phyloP scores from a whole-genome alignment of 2,888 invertebrate genomes.

The Alviniconcha strummeri region DNA sequence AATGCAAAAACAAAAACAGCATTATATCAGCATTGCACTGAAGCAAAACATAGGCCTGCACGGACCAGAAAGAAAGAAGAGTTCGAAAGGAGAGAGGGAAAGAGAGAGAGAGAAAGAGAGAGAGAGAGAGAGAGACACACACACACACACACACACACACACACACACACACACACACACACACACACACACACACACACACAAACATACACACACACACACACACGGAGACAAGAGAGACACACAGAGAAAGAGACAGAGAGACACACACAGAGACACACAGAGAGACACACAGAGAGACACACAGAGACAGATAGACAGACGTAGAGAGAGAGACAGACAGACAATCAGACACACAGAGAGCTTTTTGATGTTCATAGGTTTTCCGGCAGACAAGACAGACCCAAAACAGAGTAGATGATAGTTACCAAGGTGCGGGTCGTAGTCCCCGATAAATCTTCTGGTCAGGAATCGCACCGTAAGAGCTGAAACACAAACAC shows the following conservation, averaged over 20 bases:
- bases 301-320: neutral
- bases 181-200: slow-evolving; percentile 2
- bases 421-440: slow-evolving; percentile 61
- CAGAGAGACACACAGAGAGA: slow-evolving; percentile 4
- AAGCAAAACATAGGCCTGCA: too few species aligned
- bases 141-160: too few species aligned
- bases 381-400: too few species aligned
- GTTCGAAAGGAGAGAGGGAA: too few species aligned
- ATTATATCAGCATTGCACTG: too few species aligned
- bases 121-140: neutral
- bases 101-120: too few species aligned
- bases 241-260: neutral
- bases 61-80: too few species aligned
- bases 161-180: neutral
- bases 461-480: slow-evolving; percentile 65
- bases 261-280: neutral
- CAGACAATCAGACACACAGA: slow-evolving; percentile 1
- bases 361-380: neutral
- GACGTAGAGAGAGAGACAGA: neutral
- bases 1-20: too few species aligned
- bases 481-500: slow-evolving; percentile 52
- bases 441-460: slow-evolving; percentile 68
- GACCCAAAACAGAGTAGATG: too few species aligned
- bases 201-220: neutral
- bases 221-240: neutral